Percentiles rank a stretch among this genome's conserved stretches.
These are phyloP conservation scores for Physeter macrocephalus DNA, from an alignment of 2,113 vertebrate species.

Conservation along the genomic window DNA sequence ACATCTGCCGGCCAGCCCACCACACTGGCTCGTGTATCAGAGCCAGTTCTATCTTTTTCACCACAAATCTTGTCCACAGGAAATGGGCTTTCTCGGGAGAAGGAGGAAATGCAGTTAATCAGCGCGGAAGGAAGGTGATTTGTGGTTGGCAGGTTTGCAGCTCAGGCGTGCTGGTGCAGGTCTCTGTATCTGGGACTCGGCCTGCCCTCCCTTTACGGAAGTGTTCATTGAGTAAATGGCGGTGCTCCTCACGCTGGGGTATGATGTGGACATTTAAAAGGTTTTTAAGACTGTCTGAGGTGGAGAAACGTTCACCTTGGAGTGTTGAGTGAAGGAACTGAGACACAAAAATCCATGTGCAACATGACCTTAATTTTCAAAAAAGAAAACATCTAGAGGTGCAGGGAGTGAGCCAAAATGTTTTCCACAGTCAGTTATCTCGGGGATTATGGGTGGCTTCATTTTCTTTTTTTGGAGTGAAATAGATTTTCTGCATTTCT, in stretches of 20 bases:
- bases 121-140: background rate
- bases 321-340: background rate
- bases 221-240: too few species aligned
- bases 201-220: background rate
- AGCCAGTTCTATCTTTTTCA: background rate
- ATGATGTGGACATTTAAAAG: background rate
- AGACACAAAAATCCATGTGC: background rate
- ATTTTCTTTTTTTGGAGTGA: background rate
- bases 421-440: background rate
- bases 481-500: background rate
- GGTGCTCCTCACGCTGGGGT: background rate
- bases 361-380: background rate
- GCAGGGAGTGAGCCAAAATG: fast-evolving
- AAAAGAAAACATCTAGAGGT: background rate
- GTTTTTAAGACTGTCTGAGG: background rate
- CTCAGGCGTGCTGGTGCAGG: fast-evolving
- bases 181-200: background rate
- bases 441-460: background rate
- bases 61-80: background rate
- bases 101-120: background rate
- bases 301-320: background rate
- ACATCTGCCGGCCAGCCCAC: background rate
- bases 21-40: background rate
- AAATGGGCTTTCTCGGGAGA: background rate
- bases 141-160: background rate